Evolutionary conservation across 2,113 vertebrate species (phyloP).

Genomic region (Haplochromis burtoni): DNA sequence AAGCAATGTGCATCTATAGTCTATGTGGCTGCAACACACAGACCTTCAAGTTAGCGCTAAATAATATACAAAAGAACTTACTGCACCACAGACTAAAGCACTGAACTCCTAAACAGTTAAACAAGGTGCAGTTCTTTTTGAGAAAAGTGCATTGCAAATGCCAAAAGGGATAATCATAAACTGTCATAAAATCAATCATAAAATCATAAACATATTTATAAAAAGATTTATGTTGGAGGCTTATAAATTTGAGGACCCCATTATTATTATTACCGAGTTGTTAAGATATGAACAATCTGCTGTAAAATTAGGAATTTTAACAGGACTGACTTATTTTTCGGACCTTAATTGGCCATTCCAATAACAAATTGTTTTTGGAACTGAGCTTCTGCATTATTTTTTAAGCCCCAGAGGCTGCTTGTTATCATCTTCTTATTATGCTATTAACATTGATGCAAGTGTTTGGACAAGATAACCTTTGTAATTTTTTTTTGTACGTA

Average conservation of each 20-base stretch:
- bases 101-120: not conserved
- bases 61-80: not conserved
- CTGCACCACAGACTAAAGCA: not conserved
- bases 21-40: not conserved
- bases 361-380: not conserved
- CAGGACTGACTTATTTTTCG: not conserved
- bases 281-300: not conserved
- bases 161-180: not conserved
- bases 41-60: not conserved
- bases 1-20: not conserved
- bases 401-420: not conserved
- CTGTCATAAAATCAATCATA: not conserved
- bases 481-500: not conserved
- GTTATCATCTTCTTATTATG: not conserved
- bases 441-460: not conserved
- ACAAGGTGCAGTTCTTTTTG: not conserved
- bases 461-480: not conserved
- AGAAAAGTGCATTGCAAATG: not conserved
- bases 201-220: not conserved
- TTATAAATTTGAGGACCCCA: not conserved
- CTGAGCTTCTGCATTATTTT: not conserved
- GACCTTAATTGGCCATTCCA: not conserved
- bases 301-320: not conserved
- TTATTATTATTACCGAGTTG: not conserved
- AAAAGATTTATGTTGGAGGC: not conserved